A percentile compares a stretch with the other conserved stretches of the same genome.
Conservation (phyloP, 2,113 vertebrate species). For the Castor canadensis region DNA sequence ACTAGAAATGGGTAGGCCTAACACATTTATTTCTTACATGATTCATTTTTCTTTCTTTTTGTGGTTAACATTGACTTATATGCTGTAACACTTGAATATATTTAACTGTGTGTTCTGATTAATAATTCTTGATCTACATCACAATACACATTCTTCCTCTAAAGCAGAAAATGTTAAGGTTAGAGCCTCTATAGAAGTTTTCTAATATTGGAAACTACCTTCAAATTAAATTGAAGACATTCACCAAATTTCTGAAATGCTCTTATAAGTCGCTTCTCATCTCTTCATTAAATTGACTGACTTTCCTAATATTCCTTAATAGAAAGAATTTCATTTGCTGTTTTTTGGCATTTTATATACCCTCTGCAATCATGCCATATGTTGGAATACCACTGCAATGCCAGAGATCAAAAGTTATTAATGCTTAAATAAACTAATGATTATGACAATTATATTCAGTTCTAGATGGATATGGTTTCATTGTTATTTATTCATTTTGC, state of each 20-base stretch:
- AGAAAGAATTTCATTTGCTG: background rate
- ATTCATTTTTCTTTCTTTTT: background rate
- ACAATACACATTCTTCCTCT: background rate
- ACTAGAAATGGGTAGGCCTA: background rate
- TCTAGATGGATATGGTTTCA: background rate
- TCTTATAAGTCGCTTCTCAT: background rate
- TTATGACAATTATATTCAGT: background rate
- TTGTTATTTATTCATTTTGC: background rate
- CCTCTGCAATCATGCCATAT: background rate
- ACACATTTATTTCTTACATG: background rate
- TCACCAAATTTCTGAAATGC: background rate
- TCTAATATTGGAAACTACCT: background rate
- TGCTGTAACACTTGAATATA: background rate
- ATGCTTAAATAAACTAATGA: background rate
- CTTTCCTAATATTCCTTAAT: background rate
- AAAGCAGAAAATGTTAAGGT: background rate
- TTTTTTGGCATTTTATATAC: background rate
- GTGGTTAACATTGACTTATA: background rate
- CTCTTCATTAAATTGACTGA: background rate
- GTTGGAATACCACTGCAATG: background rate
- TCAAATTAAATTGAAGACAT: background rate
- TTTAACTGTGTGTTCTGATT: background rate
- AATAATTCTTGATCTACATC: constrained; percentile 30
- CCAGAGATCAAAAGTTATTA: background rate
- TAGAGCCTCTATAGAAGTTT: background rate